These are phyloP conservation scores for Chaetorhynchus papuensis DNA, from an alignment of 2,113 vertebrate species.

Conservation along the genomic window DNA sequence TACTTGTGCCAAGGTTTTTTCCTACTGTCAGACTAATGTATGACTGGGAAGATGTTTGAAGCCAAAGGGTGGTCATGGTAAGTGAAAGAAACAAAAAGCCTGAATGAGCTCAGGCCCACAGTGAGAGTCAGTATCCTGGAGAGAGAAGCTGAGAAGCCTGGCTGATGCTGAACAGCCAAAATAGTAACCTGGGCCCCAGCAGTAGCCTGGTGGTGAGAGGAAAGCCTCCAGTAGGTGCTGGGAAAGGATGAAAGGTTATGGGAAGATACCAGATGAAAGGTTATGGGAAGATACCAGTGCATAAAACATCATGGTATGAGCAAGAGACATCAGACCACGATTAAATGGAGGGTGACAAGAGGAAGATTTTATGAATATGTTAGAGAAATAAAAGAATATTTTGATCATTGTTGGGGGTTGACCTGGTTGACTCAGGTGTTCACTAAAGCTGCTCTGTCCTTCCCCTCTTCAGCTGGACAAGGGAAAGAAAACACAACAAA, in stretches of 20 bases:
- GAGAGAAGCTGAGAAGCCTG: neutral
- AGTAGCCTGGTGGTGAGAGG: neutral
- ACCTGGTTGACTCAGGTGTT: neutral
- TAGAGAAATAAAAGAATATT: neutral
- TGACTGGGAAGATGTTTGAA: neutral
- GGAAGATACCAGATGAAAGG: neutral
- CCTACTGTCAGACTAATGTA: neutral
- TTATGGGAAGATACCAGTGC: neutral
- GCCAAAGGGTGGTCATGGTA: rapidly evolving
- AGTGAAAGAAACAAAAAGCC: neutral
- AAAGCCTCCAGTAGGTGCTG: rapidly evolving
- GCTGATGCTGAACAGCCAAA: neutral
- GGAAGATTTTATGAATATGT: neutral
- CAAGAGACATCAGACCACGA: neutral
- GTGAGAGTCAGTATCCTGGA: neutral
- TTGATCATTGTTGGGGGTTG: neutral
- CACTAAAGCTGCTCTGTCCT: neutral
- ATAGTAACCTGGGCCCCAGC: neutral
- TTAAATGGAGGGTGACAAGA: neutral
- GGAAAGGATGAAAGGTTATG: neutral
- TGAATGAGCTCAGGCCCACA: neutral
- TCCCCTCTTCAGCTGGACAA: neutral
- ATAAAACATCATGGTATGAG: neutral
- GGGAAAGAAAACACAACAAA: neutral
- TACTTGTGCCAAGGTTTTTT: neutral